Base-by-base conservation (phyloP, 2,797 vertebrate species). In the Oryzias sinensis region DNA sequence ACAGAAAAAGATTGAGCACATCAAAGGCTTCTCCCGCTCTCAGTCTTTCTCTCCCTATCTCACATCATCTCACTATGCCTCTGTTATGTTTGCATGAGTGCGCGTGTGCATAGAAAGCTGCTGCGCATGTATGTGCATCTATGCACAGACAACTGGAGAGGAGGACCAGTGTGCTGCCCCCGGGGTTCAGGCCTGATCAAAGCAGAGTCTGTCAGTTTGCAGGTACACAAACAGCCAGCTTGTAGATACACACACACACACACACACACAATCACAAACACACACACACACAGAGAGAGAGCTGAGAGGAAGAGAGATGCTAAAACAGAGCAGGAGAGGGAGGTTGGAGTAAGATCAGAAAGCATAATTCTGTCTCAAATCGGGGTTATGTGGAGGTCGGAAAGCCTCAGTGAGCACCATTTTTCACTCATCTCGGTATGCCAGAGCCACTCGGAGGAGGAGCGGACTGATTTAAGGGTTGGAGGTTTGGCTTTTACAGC, bases 171-270 rank as follows among this genome's bases (percentile, higher is more conserved):
- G 79, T 56, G 74, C 58, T 77, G 71, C 74, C 86, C 79, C 62
- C 40, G 4, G 78, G 84, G 73, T 77, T 77, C 51, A 48, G 69
- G 74, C 79, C 69, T 85, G 88, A 89, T 89, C 87, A 89, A 85
- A 86, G 85, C 60, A 3, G 53, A 73, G 82, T 76, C 83, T 85
- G 77, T 84, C 76, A 76, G 81, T 72, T 71, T 71, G 67, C 76
- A 80, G 77, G 79, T 84, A 82, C 77, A 79, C 82, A 83, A 82
- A 73, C 81, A 80, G 66, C 56, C 71, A 60, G 66, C 56, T 65
- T 68, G 71, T 65, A 29, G 27, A 29, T 7, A 29, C 27, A 29
- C 27, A 29, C 27, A 37, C 1, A 37, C 11, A 11, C 27, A 29
- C 27, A 29, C 27, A 29, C 27, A 33, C 1, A 33, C 11, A 9